Percentiles rank a stretch among this genome's conserved stretches.
These are phyloP conservation scores for Rotaria magnacalcarata DNA, from an alignment of 2,888 invertebrate genomes.

Conservation along the genomic window DNA sequence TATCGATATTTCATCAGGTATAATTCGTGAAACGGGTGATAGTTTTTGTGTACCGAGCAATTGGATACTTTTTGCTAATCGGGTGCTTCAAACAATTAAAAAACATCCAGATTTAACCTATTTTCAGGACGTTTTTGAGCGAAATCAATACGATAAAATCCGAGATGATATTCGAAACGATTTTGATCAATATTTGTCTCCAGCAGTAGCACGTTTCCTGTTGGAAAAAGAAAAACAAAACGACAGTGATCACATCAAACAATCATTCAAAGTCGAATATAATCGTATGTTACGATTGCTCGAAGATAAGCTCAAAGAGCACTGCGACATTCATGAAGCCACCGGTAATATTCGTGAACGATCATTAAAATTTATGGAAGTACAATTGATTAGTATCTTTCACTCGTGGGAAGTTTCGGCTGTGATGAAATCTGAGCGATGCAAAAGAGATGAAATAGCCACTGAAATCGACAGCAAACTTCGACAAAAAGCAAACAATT, in stretches of 20 bases:
- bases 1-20: background rate
- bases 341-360: background rate
- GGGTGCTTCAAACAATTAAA: constrained; percentile 5
- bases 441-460: background rate
- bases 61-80: background rate
- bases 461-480: background rate
- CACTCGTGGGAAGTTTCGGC: background rate
- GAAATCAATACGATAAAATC: background rate
- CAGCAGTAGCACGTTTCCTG: background rate
- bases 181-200: background rate
- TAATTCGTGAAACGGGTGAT: background rate
- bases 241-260: background rate
- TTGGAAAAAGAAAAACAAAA: background rate
- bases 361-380: background rate
- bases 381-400: background rate
- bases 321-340: background rate
- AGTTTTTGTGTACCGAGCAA: background rate
- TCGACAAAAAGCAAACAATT: background rate
- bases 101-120: background rate
- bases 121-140: background rate
- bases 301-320: background rate
- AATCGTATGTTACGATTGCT: background rate
- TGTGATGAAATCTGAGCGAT: background rate
- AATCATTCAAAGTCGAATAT: background rate
- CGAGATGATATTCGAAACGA: background rate